Conservation (phyloP, 2,888 invertebrate genomes). For the Idaea biselata region DNA sequence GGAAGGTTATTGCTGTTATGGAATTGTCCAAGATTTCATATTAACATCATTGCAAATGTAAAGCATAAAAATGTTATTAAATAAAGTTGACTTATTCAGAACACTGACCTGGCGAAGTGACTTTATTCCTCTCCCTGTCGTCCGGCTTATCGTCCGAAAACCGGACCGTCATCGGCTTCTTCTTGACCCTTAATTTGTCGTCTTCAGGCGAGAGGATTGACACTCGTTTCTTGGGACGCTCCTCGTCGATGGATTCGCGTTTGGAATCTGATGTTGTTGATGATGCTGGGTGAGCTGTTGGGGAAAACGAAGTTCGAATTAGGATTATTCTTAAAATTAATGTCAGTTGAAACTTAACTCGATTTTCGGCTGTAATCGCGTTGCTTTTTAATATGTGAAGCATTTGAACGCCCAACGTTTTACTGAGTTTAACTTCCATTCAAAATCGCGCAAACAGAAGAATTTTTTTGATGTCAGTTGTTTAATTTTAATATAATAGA, state of each 20-base stretch:
- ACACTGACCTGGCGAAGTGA: constrained; percentile 66
- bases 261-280: constrained; percentile 48
- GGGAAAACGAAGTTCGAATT: background rate
- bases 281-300: constrained; percentile 19
- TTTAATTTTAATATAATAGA: too few relatives aligned
- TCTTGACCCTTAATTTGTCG: constrained; percentile 64
- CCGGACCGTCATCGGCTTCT: constrained; percentile 73
- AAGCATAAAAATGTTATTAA: too few relatives aligned
- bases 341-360: too few relatives aligned
- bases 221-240: constrained; percentile 66
- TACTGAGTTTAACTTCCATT: too few relatives aligned
- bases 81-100: background rate
- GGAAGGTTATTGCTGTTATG: too few relatives aligned
- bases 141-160: constrained; percentile 70
- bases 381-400: too few relatives aligned
- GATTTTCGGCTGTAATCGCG: too few relatives aligned
- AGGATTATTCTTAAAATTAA: background rate
- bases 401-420: too few relatives aligned
- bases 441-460: too few relatives aligned
- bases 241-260: constrained; percentile 56
- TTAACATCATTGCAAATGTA: too few relatives aligned
- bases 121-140: constrained; percentile 58
- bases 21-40: too few relatives aligned
- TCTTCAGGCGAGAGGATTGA: constrained; percentile 73
- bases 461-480: too few relatives aligned